phyloP scores from a whole-genome alignment of 2,797 vertebrate species.

The Malacoctenus gilli region DNA sequence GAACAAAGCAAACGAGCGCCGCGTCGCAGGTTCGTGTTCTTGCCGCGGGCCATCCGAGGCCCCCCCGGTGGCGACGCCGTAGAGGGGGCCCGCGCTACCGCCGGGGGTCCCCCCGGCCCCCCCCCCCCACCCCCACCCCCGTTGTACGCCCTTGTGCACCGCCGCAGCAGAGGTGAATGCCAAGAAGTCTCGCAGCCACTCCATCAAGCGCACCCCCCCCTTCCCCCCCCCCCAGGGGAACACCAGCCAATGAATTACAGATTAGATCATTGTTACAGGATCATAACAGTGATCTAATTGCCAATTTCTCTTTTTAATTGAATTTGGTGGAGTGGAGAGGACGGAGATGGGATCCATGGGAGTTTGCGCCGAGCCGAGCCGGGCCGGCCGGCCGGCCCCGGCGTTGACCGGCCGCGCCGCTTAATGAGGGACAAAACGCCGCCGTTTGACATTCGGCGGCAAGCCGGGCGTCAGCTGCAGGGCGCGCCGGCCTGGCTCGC shows the following conservation, averaged over 20 bases:
- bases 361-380: slow-evolving; percentile 57
- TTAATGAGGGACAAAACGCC: slow-evolving; percentile 60
- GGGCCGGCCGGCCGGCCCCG: slow-evolving; percentile 36
- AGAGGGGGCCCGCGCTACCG: slow-evolving; percentile 19
- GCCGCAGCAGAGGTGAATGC: slow-evolving; percentile 76
- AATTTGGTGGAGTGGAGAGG: slow-evolving; percentile 84
- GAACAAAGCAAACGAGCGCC: slow-evolving; percentile 28
- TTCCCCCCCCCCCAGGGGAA: slow-evolving; percentile 50
- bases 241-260: slow-evolving; percentile 82
- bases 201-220: slow-evolving; percentile 45
- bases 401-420: slow-evolving; percentile 58
- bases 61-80: slow-evolving; percentile 23
- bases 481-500: slow-evolving; percentile 46
- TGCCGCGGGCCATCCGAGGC: slow-evolving; percentile 59
- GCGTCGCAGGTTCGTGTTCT: slow-evolving; percentile 63
- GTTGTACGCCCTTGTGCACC: too few species aligned
- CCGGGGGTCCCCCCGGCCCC: slow-evolving; percentile 7
- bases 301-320: slow-evolving; percentile 87
- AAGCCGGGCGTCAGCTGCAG: slow-evolving; percentile 48
- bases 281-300: slow-evolving; percentile 85
- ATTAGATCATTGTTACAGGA: slow-evolving; percentile 86
- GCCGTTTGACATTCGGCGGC: slow-evolving; percentile 53
- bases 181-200: slow-evolving; percentile 66
- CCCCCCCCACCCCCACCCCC: too few species aligned
- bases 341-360: slow-evolving; percentile 74